These are phyloP conservation scores for Lordiphosa andalusiaca DNA, from an alignment of 2,888 invertebrate genomes.

Conservation along the genomic window DNA sequence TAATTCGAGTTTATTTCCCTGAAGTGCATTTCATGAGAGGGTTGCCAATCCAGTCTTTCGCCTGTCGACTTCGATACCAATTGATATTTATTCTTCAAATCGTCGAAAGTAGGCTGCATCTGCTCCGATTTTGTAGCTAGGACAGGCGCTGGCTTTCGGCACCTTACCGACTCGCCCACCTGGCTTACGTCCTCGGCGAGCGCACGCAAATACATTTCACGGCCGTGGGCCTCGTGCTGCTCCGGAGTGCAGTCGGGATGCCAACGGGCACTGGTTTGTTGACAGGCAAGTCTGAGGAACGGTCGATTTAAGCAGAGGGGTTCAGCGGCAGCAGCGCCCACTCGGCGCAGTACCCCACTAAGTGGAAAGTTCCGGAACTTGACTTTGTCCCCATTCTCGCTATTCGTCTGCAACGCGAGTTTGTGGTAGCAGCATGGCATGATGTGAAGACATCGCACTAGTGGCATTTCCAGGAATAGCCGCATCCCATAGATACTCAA, in stretches of 20 bases:
- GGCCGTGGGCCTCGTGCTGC: slow-evolving; percentile 79
- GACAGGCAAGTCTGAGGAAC: slow-evolving; percentile 87
- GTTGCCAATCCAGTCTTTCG: slow-evolving; percentile 52
- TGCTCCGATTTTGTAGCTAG: background rate
- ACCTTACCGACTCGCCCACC: slow-evolving; percentile 63
- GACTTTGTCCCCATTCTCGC: background rate
- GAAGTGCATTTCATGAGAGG: slow-evolving; percentile 52
- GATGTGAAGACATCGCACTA: slow-evolving; percentile 83
- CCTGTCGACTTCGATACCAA: slow-evolving; percentile 45
- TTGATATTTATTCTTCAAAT: slow-evolving; percentile 46
- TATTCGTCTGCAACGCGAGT: slow-evolving; percentile 78
- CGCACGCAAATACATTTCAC: slow-evolving; percentile 83
- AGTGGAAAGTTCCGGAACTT: slow-evolving; percentile 85
- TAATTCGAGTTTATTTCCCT: slow-evolving; percentile 46
- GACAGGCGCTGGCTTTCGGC: background rate
- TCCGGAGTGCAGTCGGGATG: slow-evolving; percentile 79
- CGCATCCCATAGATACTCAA: slow-evolving; percentile 85
- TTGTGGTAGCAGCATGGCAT: slow-evolving; percentile 92
- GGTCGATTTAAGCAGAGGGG: slow-evolving; percentile 82
- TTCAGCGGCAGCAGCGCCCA: slow-evolving; percentile 64
- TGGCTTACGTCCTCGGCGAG: slow-evolving; percentile 83
- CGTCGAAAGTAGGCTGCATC: slow-evolving; percentile 33
- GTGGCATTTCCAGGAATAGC: slow-evolving; percentile 83
- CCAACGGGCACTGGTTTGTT: slow-evolving; percentile 83
- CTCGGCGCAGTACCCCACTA: slow-evolving; percentile 81